phyloP scores from a whole-genome alignment of 2,888 invertebrate genomes.

The Stenurella melanura region DNA sequence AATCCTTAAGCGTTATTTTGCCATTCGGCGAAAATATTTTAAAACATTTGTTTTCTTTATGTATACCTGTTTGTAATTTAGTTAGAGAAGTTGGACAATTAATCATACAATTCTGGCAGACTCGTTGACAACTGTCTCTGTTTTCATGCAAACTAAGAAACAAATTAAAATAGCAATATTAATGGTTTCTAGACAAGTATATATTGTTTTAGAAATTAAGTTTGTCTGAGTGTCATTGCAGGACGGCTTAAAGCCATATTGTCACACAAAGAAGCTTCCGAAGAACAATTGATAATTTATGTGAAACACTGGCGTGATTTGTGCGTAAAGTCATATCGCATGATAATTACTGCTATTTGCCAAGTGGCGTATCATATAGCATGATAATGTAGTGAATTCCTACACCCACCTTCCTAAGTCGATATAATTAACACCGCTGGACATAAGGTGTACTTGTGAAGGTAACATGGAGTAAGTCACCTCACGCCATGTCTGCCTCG shows the following conservation, averaged over 20 bases:
- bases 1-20: not conserved
- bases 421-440: slow-evolving; percentile 62
- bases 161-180: slow-evolving; percentile 35
- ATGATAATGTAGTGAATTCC: slow-evolving; percentile 63
- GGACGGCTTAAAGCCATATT: not conserved
- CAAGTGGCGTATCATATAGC: slow-evolving; percentile 63
- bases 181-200: slow-evolving; percentile 33
- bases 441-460: slow-evolving; percentile 56
- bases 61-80: slow-evolving; percentile 31
- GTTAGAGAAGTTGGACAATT: slow-evolving; percentile 25
- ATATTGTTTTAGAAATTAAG: slow-evolving; percentile 20
- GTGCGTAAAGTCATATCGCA: slow-evolving; percentile 60
- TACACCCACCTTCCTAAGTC: slow-evolving; percentile 61
- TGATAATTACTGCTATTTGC: slow-evolving; percentile 65
- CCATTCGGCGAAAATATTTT: not conserved
- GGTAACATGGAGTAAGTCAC: slow-evolving; percentile 46
- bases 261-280: slow-evolving; percentile 42
- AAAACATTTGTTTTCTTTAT: slow-evolving; percentile 10
- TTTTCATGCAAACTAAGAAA: slow-evolving; percentile 22
- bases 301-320: slow-evolving; percentile 59
- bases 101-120: slow-evolving; percentile 34
- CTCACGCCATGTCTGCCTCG: slow-evolving; percentile 18
- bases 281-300: slow-evolving; percentile 57
- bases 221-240: slow-evolving; percentile 1
- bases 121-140: slow-evolving; percentile 33